Conservation (phyloP, 1,140 invertebrate species). For the Halictus rubicundus region DNA sequence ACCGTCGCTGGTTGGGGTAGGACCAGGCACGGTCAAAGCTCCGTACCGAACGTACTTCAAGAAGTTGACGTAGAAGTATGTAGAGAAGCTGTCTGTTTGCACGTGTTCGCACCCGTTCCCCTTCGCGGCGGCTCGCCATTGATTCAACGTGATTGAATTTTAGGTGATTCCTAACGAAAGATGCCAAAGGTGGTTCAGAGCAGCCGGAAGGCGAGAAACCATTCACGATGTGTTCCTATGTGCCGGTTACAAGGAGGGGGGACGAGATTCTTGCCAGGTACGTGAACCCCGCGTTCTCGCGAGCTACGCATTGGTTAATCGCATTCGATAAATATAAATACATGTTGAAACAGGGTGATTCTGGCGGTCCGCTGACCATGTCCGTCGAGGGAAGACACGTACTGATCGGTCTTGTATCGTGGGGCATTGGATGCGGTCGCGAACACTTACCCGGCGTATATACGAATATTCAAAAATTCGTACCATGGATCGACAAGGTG, state of each 20-base stretch:
- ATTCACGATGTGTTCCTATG: constrained; percentile 97
- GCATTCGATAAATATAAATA: neutral
- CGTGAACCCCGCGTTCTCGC: neutral
- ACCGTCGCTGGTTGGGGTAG: constrained; percentile 95
- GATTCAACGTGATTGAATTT: neutral
- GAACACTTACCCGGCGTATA: constrained; percentile 95
- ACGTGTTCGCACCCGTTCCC: too few relatives aligned
- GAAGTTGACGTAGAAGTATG: constrained; percentile 80
- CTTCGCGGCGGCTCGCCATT: too few relatives aligned
- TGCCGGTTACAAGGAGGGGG: constrained; percentile 93
- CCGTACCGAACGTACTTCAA: constrained; percentile 88
- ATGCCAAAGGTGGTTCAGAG: constrained; percentile 94
- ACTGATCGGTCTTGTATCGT: constrained; percentile 93
- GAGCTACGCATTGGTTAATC: too few relatives aligned
- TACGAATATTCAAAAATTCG: constrained; percentile 95
- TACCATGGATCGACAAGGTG: constrained; percentile 94
- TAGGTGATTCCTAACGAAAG: constrained; percentile 95
- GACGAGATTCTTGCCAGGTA: constrained; percentile 85
- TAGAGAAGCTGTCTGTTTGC: neutral
- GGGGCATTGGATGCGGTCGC: constrained; percentile 94
- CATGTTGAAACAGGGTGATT: constrained; percentile 85
- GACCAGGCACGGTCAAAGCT: constrained; percentile 90
- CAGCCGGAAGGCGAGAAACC: constrained; percentile 92
- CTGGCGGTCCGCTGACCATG: constrained; percentile 91
- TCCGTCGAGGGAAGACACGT: constrained; percentile 90